Conservation (phyloP, 2,888 invertebrate genomes). For the Pristionchus arcanus region DNA sequence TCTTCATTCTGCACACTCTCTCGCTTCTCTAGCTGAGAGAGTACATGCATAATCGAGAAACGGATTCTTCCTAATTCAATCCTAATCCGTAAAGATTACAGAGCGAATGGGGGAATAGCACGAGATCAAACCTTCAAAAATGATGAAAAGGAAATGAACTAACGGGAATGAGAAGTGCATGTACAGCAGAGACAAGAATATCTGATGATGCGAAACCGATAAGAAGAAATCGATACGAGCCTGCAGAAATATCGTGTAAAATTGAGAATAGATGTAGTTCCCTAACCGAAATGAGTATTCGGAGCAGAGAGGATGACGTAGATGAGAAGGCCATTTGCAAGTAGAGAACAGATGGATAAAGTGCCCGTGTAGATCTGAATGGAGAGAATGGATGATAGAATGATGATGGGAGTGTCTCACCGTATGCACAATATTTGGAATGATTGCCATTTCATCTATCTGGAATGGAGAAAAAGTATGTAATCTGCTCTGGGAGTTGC, state of each 20-base stretch:
- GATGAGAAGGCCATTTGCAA: not conserved
- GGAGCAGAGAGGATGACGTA: not conserved
- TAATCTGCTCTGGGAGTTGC: conserved; percentile 1
- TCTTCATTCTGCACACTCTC: not conserved
- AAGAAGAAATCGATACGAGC: not conserved
- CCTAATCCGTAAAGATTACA: not conserved
- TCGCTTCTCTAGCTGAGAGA: not conserved
- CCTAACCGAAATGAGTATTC: not conserved
- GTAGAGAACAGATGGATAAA: not conserved
- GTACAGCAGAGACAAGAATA: not conserved
- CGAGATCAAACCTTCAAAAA: not conserved
- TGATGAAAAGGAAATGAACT: not conserved
- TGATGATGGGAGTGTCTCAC: not conserved
- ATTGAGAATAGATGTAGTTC: not conserved
- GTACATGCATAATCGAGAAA: not conserved
- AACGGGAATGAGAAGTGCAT: not conserved
- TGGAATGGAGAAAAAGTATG: not conserved
- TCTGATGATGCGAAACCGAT: not conserved
- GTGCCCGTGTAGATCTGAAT: not conserved
- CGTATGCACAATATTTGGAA: not conserved
- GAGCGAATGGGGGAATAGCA: not conserved
- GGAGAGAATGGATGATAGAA: not conserved
- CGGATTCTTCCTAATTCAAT: not conserved
- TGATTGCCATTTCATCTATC: not conserved
- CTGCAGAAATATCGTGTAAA: not conserved